Evolutionary conservation across 2,797 vertebrate genomes (phyloP).

Genomic region (Coregonus sp.): DNA sequence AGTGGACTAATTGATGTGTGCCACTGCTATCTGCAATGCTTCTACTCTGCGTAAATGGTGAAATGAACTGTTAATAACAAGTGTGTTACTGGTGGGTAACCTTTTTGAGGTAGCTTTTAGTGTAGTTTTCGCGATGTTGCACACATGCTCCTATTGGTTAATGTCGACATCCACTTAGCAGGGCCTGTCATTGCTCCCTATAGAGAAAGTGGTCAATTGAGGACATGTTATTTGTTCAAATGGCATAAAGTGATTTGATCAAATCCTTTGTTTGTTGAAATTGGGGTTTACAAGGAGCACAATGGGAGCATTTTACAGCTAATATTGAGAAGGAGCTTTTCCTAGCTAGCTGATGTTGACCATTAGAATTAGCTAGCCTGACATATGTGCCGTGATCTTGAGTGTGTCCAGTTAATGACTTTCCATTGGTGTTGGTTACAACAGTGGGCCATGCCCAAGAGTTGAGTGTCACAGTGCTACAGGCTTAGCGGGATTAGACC

Average conservation of each 20-base stretch:
- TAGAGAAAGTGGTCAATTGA: no score
- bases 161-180: not conserved
- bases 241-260: not conserved
- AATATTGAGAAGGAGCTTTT: not conserved
- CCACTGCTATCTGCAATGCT: no score
- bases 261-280: not conserved
- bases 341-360: not conserved
- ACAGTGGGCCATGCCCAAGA: conserved; percentile 6
- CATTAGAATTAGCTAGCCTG: not conserved
- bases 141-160: not conserved
- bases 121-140: not conserved
- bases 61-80: no score
- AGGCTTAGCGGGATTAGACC: conserved; percentile 22
- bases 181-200: not conserved
- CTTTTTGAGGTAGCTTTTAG: not conserved
- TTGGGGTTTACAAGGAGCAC: no score
- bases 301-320: no score
- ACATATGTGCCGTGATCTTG: not conserved
- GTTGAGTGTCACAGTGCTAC: conserved; percentile 12
- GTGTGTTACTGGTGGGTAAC: no score
- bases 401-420: conserved; percentile 10
- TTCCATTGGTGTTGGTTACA: conserved; percentile 19
- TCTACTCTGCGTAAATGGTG: no score
- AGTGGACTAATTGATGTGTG: not conserved
- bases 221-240: not conserved